Evolutionary conservation across 1,140 invertebrate species (phyloP), one percentile per base, ranked within the genome.

Genomic region (Drosophila suzukii): DNA sequence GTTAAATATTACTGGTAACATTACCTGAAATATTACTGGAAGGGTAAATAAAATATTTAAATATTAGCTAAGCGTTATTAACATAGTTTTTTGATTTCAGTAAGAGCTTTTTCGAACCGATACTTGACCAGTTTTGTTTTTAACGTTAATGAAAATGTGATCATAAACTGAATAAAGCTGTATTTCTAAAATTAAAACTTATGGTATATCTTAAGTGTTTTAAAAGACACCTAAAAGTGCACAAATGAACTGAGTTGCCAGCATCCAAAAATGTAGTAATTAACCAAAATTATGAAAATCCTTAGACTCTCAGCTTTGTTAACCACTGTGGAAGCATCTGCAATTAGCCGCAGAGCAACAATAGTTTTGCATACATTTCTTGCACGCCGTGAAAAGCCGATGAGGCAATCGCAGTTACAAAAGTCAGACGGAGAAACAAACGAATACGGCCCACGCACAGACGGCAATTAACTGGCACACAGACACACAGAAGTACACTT

Each of bases 391-490:
- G 66, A 43, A 77, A 76, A 68, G 44, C 53, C 73, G 60, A 58
- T 85, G 74, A 56, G 58, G 82, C 67, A 85, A 85, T 78, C 65
- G 39, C 44, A 68, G 68, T 85, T 85, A 67, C 81, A 84, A 72
- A 67, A 85, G 63, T 65, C 41, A 55, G 27, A 67, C 59, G 47
- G 47, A 39, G 20, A 50, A 50, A 67, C n/a, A 34, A 63, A 65
- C 44, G 63, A 62, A 63, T 49, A 43, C 65, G 34, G 62, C 81
- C 81, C 81, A 85, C 81, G 81, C 81, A 81, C 65, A 76, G 72
- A 55, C 67, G 38, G 76, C 51, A 84, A 84, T 84, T 84, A 84
- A 84, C 81, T 80, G 62, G 11, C 49, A 62, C 57, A 49, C 13
- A 59, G 43, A 51, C 63, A 53, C n/a, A 24, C 20, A 32, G 57